These are phyloP conservation scores for Diorhabda sublineata DNA, from an alignment of 1,140 invertebrate species.

Conservation along the genomic window DNA sequence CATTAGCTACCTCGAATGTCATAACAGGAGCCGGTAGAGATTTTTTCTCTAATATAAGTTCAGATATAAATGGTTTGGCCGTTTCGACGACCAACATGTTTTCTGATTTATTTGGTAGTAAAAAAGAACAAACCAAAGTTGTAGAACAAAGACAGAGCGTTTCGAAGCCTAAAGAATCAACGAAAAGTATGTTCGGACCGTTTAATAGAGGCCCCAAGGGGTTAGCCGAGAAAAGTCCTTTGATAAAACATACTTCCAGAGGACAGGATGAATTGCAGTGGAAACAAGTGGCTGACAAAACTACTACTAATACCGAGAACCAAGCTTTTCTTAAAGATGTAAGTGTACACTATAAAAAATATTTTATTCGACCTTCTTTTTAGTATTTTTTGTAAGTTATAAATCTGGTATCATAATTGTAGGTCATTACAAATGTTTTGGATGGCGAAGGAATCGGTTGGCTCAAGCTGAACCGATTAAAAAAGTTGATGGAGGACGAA, in stretches of 20 bases:
- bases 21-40: conserved; percentile 62
- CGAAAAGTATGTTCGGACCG: conserved; percentile 61
- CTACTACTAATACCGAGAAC: conserved; percentile 77
- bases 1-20: conserved; percentile 47
- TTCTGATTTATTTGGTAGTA: conserved; percentile 77
- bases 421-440: conserved; percentile 87
- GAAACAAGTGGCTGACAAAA: conserved; percentile 62
- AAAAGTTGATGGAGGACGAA: conserved; percentile 98
- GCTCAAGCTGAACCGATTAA: conserved; percentile 90
- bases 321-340: conserved; percentile 83
- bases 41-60: conserved; percentile 86
- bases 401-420: conserved; percentile 33
- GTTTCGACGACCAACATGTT: conserved; percentile 88
- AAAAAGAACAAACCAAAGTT: conserved; percentile 30
- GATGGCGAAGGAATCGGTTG: conserved; percentile 96
- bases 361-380: not conserved
- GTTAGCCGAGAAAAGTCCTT: conserved; percentile 81
- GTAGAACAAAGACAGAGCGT: conserved; percentile 29
- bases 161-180: conserved; percentile 50
- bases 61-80: conserved; percentile 83
- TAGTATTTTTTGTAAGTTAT: no score
- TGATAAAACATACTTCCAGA: conserved; percentile 78
- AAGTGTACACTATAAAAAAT: conserved; percentile 37
- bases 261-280: conserved; percentile 63
- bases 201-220: conserved; percentile 77